phyloP scores from a whole-genome alignment of 1,140 invertebrate species.

The Belonocnema kinseyi region DNA sequence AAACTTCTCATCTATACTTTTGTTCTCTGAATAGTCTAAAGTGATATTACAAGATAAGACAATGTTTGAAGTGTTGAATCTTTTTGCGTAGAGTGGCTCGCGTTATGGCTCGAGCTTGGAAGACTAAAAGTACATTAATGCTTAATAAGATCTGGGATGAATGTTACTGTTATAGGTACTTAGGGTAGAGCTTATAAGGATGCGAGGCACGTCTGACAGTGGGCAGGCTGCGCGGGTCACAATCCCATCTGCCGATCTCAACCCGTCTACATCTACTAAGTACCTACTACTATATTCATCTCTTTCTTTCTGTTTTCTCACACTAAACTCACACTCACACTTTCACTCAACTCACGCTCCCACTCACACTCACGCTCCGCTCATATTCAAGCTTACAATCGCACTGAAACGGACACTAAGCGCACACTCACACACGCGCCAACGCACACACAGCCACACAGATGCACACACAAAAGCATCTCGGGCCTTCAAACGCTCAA shows the following conservation, averaged over 20 bases:
- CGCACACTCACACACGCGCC: background rate
- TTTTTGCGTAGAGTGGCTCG: constrained; percentile 48
- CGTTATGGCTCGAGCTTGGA: constrained; percentile 42
- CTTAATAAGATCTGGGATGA: constrained; percentile 46
- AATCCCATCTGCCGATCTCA: constrained; percentile 71
- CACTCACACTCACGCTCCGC: background rate
- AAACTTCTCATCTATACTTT: too few relatives aligned
- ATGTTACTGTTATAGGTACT: constrained; percentile 41
- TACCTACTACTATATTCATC: constrained; percentile 22
- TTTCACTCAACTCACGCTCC: background rate
- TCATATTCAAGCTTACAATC: too few relatives aligned
- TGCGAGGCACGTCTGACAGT: constrained; percentile 65
- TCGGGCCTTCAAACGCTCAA: constrained; percentile 62
- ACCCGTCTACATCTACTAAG: constrained; percentile 47
- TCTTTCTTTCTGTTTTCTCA: constrained; percentile 42
- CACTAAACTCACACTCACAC: background rate
- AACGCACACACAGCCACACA: background rate
- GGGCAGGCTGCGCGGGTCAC: constrained; percentile 67
- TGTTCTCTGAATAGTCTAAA: too few relatives aligned
- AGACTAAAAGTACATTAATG: constrained; percentile 51
- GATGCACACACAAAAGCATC: constrained; percentile 35
- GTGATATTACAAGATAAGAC: background rate
- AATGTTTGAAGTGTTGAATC: constrained; percentile 36
- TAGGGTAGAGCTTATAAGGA: constrained; percentile 54
- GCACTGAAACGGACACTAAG: too few relatives aligned